These are phyloP conservation scores for Camelus bactrianus DNA, from an alignment of 2,113 vertebrate species.

Conservation along the genomic window DNA sequence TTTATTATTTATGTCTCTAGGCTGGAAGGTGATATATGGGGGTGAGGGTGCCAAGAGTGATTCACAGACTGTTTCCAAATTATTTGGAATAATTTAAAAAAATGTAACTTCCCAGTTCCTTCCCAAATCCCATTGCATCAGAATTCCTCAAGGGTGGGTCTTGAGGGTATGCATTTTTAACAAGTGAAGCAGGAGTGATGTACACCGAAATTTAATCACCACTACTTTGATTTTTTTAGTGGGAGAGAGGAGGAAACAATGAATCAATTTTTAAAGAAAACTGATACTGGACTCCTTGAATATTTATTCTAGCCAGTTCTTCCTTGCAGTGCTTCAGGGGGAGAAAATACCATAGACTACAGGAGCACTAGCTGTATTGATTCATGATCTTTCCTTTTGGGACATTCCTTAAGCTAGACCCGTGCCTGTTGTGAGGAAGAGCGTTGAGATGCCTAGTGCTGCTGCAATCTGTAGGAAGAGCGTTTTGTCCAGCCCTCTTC, in stretches of 20 bases:
- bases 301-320: neutral
- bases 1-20: neutral
- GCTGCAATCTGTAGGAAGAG: neutral
- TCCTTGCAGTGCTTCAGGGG: neutral
- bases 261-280: slow-evolving; percentile 22
- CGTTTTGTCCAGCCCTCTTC: neutral
- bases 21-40: neutral
- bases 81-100: neutral
- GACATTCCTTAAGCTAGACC: neutral
- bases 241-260: neutral
- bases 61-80: neutral
- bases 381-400: neutral
- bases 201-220: neutral
- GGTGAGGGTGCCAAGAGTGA: neutral
- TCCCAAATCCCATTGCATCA: neutral
- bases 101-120: neutral
- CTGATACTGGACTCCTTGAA: neutral
- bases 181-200: neutral
- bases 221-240: neutral
- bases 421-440: neutral
- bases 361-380: neutral
- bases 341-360: neutral
- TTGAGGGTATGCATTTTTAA: neutral
- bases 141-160: neutral
- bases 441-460: neutral